Evolutionary conservation across 2,888 invertebrate species (phyloP), one percentile per base, ranked within the genome.

Genomic region (Pteria penguin): DNA sequence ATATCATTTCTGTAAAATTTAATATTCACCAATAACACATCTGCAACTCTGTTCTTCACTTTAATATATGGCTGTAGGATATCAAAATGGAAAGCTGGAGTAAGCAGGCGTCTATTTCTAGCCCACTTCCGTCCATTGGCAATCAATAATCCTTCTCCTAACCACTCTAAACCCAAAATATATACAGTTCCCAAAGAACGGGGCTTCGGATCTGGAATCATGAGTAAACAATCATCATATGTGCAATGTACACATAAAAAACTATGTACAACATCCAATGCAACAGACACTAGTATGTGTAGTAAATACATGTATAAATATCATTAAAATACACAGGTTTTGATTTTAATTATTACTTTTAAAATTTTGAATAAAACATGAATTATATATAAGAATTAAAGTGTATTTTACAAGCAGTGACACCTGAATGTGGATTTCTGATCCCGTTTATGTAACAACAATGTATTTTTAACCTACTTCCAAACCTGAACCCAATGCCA

Each of bases 141-240:
- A 5, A 87, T 81, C 11, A 87, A 76, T 4, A 87, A 70, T 2
- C 87, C 87, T 31, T 86, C 85, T 11, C 87, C 86, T 18, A 86
- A 70, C 85, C 86, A 87, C 11, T 78, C 78, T n/a, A 85, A n/a
- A 8, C 85, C 89, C 83, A 84, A 61, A 54, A 82, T 79, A 63
- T 86, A 87, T 2, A 72, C 77, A 5, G 82, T 76, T 14, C 82
- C 82, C 1, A 67, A 27, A 11, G 75, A 78, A 29, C 81, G 71
- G 2, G 84, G 78, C 63, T 85, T 85, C 8, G 76, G 82, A 4
- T 76, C 79, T 79, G 62, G 18, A 26, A 60, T 45, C 45, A 45
- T n/a, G n/a, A 54, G 31, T 22, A 36, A 1, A 33, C 24, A n/a
- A 33, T 5, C 18, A 14, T 5, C 57, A 22, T 0, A 22, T 57